Conservation (phyloP, 2,888 invertebrate species). For the Diogma glabrata region DNA sequence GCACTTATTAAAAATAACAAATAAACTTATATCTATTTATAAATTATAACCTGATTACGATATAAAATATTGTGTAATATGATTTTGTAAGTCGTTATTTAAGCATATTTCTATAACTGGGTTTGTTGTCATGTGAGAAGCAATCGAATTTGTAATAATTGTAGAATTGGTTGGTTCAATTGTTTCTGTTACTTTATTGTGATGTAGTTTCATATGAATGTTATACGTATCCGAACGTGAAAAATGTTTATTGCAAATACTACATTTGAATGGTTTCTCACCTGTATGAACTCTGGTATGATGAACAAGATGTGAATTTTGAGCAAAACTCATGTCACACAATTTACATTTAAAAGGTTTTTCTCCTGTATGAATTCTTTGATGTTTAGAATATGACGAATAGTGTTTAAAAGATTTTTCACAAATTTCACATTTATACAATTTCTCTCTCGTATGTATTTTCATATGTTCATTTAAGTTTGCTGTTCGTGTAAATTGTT, state of each 20-base stretch:
- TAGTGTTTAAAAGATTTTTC: conserved; percentile 11
- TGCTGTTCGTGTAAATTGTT: conserved; percentile 13
- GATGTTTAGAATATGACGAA: conserved; percentile 13
- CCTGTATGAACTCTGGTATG: conserved; percentile 15
- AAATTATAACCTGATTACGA: no score
- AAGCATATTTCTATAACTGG: background rate
- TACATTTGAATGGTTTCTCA: conserved; percentile 15
- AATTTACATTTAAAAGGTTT: conserved; percentile 16
- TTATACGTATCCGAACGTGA: conserved; percentile 14
- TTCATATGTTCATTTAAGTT: conserved; percentile 15
- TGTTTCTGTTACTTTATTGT: background rate
- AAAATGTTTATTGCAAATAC: conserved; percentile 14
- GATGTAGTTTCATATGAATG: conserved; percentile 12
- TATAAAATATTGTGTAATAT: no score
- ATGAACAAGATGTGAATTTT: conserved; percentile 14
- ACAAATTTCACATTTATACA: conserved; percentile 11
- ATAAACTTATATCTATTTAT: no score
- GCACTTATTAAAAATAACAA: no score
- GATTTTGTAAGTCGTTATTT: no score
- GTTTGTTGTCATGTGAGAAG: background rate
- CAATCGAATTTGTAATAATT: no score
- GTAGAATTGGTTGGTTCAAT: no score
- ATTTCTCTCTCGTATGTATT: conserved; percentile 13
- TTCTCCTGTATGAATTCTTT: conserved; percentile 16
- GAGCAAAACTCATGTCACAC: conserved; percentile 15